Conservation (phyloP, 2,888 invertebrate genomes). For the Odiellus spinosus region DNA sequence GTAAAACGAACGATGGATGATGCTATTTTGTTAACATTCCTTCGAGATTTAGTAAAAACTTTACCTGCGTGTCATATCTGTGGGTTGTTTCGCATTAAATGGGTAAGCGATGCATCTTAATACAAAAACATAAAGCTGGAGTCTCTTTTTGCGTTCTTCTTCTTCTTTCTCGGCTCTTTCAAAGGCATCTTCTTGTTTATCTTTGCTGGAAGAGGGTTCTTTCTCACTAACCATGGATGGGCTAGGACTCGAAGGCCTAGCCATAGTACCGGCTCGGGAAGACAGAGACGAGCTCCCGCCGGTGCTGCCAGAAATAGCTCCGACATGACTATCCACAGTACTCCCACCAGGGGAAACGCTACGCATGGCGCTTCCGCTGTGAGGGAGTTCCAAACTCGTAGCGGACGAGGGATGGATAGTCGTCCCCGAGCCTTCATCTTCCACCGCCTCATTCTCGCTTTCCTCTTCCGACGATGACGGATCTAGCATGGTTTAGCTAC, state of each 20-base stretch:
- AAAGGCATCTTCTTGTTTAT: conserved; percentile 30
- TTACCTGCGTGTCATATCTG: conserved; percentile 72
- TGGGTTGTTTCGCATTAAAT: conserved; percentile 97
- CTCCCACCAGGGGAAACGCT: conserved; percentile 18
- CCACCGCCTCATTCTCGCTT: conserved; percentile 31
- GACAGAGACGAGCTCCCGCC: conserved; percentile 16
- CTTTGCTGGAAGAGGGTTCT: conserved; percentile 16
- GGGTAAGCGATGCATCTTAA: conserved; percentile 96
- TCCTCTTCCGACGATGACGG: conserved; percentile 37
- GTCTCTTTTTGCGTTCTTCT: conserved; percentile 80
- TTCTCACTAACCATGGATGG: conserved; percentile 27
- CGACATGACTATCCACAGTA: conserved; percentile 15
- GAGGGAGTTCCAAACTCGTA: conserved; percentile 18
- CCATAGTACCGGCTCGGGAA: conserved; percentile 27
- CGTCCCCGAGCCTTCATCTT: conserved; percentile 26
- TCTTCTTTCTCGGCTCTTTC: conserved; percentile 91
- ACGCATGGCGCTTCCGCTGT: conserved; percentile 17
- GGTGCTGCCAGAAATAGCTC: conserved; percentile 12
- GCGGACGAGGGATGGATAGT: conserved; percentile 13
- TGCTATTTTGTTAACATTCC: no score
- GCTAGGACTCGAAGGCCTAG: conserved; percentile 30
- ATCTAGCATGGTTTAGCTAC: conserved; percentile 29
- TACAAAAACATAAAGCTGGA: conserved; percentile 96
- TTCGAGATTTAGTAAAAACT: no score
- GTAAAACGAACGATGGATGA: no score